A percentile compares a stretch with the other conserved stretches of the same genome.
Conservation (phyloP, 2,113 vertebrate species). For the Cyprinus carpio region DNA sequence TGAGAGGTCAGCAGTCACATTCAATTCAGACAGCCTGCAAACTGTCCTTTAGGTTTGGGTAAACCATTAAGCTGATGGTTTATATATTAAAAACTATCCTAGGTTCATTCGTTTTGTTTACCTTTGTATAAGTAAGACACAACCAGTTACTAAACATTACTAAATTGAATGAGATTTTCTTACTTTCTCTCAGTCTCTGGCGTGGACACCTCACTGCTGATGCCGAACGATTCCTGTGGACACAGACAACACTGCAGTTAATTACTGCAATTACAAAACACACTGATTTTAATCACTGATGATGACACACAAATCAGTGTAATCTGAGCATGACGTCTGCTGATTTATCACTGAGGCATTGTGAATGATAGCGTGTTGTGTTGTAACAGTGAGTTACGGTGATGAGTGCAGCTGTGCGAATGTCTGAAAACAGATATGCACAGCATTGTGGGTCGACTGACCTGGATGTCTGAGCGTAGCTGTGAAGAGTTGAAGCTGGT, state of each 20-base stretch:
- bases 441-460: conserved; percentile 64
- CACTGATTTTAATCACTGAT: neutral
- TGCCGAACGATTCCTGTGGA: conserved; percentile 88
- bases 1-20: neutral
- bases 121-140: neutral
- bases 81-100: neutral
- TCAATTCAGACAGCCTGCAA: neutral
- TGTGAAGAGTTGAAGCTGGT: conserved; percentile 84
- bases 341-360: neutral
- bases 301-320: neutral
- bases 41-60: neutral
- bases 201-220: conserved; percentile 87
- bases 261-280: conserved; percentile 1
- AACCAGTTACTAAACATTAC: neutral
- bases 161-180: neutral
- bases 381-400: conserved; percentile 1
- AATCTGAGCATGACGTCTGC: neutral
- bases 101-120: neutral
- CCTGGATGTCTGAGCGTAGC: conserved; percentile 91
- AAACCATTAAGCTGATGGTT: neutral
- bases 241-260: conserved; percentile 40
- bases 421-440: neutral
- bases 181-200: conserved; percentile 96
- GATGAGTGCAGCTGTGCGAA: conserved; percentile 14
- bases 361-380: neutral